These are phyloP conservation scores for Protosalanx chinensis DNA, from an alignment of 2,797 vertebrate genomes.

Conservation along the genomic window DNA sequence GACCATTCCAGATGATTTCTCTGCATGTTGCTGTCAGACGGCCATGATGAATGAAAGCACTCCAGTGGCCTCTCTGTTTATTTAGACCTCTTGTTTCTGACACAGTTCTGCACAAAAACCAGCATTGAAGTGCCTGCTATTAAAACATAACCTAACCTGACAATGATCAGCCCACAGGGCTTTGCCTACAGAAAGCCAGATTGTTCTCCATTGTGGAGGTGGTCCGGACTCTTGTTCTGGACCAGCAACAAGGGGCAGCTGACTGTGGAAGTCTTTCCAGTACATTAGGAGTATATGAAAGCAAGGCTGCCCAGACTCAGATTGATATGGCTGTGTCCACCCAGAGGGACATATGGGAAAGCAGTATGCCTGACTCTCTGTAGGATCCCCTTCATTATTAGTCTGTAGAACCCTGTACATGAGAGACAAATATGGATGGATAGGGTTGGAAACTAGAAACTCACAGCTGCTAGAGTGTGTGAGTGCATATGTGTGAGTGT, in stretches of 20 bases:
- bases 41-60: constrained; percentile 82
- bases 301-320: constrained; percentile 71
- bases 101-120: constrained; percentile 79
- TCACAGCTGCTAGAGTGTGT: constrained; percentile 58
- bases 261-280: constrained; percentile 87
- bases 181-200: constrained; percentile 79
- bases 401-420: constrained; percentile 67
- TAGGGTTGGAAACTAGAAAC: constrained; percentile 54
- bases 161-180: constrained; percentile 83
- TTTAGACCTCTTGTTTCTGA: constrained; percentile 87
- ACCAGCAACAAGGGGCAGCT: constrained; percentile 71
- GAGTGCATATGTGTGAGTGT: too few relatives aligned
- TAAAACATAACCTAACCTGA: constrained; percentile 89
- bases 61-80: constrained; percentile 77
- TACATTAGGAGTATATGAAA: constrained; percentile 90
- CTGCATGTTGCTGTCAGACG: constrained; percentile 52
- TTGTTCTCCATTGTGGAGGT: constrained; percentile 77
- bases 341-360: constrained; percentile 81
- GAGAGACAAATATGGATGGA: constrained; percentile 70
- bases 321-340: constrained; percentile 73
- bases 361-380: constrained; percentile 69
- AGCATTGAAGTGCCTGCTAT: constrained; percentile 78
- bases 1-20: constrained; percentile 70
- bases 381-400: constrained; percentile 68
- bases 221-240: constrained; percentile 69